Percentiles rank a stretch among this genome's conserved stretches.
Conservation (phyloP, 2,113 vertebrate species). For the Nycticorax nycticorax region DNA sequence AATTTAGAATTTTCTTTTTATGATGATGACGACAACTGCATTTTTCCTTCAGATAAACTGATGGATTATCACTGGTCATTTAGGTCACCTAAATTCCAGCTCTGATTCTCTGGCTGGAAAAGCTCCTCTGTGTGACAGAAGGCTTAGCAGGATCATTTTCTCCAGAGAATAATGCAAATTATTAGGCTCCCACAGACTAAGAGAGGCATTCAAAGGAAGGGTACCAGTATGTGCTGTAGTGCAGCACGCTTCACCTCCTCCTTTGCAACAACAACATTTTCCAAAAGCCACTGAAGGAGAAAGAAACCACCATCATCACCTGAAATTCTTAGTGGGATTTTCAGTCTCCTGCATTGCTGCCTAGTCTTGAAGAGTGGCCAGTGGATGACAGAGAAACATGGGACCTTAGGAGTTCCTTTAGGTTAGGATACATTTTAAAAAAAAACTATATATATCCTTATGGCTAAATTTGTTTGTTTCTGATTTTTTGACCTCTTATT, state of each 20-base stretch:
- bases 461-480: not conserved
- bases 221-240: not conserved
- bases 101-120: not conserved
- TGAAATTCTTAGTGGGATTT: not conserved
- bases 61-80: constrained; percentile 5
- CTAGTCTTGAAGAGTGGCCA: not conserved
- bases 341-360: not conserved
- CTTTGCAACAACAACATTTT: not conserved
- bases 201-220: not conserved
- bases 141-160: not conserved
- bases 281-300: not conserved
- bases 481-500: not conserved
- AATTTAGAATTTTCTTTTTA: not conserved
- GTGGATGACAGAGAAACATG: not conserved
- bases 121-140: constrained; percentile 2
- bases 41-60: not conserved
- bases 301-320: not conserved
- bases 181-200: not conserved
- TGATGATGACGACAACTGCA: not conserved
- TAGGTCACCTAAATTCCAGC: constrained; percentile 49
- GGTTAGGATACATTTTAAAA: not conserved
- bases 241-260: not conserved
- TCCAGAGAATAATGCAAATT: not conserved
- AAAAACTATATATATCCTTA: not conserved
- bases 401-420: not conserved